phyloP scores from a whole-genome alignment of 1,140 invertebrate genomes.

The Caenorhabditis briggsae region DNA sequence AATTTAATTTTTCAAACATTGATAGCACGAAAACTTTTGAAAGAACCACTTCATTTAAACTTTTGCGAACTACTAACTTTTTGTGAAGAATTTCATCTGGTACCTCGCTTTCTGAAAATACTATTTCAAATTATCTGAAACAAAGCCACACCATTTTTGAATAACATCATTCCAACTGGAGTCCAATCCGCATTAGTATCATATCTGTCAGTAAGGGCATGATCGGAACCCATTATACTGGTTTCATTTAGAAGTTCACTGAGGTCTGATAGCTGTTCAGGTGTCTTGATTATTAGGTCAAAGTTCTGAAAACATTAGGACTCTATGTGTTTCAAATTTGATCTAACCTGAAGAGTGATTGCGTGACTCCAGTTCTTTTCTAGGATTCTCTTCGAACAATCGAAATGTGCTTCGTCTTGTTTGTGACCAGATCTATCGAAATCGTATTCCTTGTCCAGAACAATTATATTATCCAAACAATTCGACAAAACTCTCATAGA shows the following conservation, averaged over 20 bases:
- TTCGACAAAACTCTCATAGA: not conserved
- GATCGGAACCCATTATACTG: not conserved
- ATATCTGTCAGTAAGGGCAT: slow-evolving; percentile 1
- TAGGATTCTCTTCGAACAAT: slow-evolving; percentile 5
- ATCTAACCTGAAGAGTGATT: not conserved
- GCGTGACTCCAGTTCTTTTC: slow-evolving; percentile 27
- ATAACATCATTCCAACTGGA: slow-evolving; percentile 14
- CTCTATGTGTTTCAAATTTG: not conserved
- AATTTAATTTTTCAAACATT: not conserved
- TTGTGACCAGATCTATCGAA: slow-evolving; percentile 35
- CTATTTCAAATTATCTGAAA: not conserved
- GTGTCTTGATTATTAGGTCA: slow-evolving; percentile 50
- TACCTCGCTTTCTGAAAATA: not conserved
- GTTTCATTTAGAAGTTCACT: slow-evolving; percentile 27
- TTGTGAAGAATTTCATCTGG: not conserved
- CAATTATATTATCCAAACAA: slow-evolving; percentile 43
- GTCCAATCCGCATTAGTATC: not conserved
- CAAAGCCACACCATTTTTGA: slow-evolving; percentile 9
- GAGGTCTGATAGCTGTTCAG: slow-evolving; percentile 31
- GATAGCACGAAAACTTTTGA: slow-evolving; percentile 24
- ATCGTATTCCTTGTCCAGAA: slow-evolving; percentile 36
- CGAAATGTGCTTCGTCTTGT: slow-evolving; percentile 49
- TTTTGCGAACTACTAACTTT: not conserved
- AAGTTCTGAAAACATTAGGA: slow-evolving; percentile 21
- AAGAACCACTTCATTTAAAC: slow-evolving; percentile 34